A percentile compares a stretch with the other conserved stretches of the same genome.
phyloP scores from a whole-genome alignment of 1,140 invertebrate species.

The Drosophila seguyi region DNA sequence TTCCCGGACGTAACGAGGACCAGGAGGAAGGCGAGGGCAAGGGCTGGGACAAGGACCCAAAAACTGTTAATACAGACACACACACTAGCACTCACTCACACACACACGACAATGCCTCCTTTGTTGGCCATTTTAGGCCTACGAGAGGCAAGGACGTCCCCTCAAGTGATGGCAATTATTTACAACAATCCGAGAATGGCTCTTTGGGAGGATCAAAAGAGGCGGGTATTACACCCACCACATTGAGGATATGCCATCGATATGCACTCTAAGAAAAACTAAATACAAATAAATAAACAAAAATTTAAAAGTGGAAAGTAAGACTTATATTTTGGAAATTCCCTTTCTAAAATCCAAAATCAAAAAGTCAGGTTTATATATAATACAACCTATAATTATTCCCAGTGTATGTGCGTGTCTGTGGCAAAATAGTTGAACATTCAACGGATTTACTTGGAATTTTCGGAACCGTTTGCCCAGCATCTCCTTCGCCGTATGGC shows the following conservation, averaged over 20 bases:
- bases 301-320: too few species aligned
- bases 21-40: slow-evolving; percentile 5
- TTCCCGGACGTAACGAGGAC: slow-evolving; percentile 26
- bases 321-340: too few species aligned
- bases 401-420: slow-evolving; percentile 11
- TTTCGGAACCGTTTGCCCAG: slow-evolving; percentile 21
- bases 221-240: slow-evolving; percentile 5
- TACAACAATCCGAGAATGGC: slow-evolving; percentile 52
- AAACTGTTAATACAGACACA: slow-evolving; percentile 43
- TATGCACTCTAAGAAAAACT: slow-evolving; percentile 10
- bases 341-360: not conserved
- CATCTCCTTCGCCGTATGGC: slow-evolving; percentile 31
- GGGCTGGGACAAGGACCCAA: slow-evolving; percentile 23
- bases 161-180: slow-evolving; percentile 53
- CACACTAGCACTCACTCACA: slow-evolving; percentile 4
- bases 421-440: slow-evolving; percentile 35
- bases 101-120: slow-evolving; percentile 29
- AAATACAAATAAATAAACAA: too few species aligned
- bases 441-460: slow-evolving; percentile 36
- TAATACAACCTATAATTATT: not conserved
- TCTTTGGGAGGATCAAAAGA: slow-evolving; percentile 32
- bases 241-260: slow-evolving; percentile 17
- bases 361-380: not conserved
- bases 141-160: slow-evolving; percentile 25
- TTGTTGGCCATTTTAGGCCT: slow-evolving; percentile 51